Evolutionary conservation across 2,888 invertebrate species (phyloP).

Genomic region (Rhopalosiphum nymphaeae): DNA sequence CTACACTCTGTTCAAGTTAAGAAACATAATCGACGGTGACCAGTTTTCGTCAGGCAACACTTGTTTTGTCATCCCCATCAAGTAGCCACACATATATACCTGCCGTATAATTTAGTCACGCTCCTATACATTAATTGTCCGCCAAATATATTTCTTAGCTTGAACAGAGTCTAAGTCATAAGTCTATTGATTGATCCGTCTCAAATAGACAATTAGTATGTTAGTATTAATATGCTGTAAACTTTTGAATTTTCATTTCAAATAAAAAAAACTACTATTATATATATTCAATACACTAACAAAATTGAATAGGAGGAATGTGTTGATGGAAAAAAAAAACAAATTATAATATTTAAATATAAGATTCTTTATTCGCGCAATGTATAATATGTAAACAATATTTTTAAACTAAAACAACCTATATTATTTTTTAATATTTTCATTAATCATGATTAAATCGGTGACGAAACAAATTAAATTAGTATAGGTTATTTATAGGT

Average conservation of each 20-base stretch:
- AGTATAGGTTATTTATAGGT: not conserved
- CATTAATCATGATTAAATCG: not conserved
- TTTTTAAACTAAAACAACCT: not conserved
- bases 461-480: not conserved
- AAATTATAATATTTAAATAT: not conserved
- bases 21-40: no score
- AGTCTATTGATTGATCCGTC: not conserved
- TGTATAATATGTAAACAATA: not conserved
- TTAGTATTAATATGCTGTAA: no score
- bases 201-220: not conserved
- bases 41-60: no score
- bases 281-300: not conserved
- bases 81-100: no score
- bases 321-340: not conserved
- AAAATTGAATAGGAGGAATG: not conserved
- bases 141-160: no score
- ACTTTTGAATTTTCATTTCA: not conserved
- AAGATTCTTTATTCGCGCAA: not conserved
- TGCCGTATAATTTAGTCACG: no score
- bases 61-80: no score
- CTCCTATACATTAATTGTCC: no score
- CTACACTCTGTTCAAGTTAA: no score
- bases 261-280: not conserved
- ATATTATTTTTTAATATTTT: not conserved
- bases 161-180: no score